A percentile compares a stretch with the other conserved stretches of the same genome.
phyloP scores from a whole-genome alignment of 2,888 invertebrate species.

The Cylloceria caligata region DNA sequence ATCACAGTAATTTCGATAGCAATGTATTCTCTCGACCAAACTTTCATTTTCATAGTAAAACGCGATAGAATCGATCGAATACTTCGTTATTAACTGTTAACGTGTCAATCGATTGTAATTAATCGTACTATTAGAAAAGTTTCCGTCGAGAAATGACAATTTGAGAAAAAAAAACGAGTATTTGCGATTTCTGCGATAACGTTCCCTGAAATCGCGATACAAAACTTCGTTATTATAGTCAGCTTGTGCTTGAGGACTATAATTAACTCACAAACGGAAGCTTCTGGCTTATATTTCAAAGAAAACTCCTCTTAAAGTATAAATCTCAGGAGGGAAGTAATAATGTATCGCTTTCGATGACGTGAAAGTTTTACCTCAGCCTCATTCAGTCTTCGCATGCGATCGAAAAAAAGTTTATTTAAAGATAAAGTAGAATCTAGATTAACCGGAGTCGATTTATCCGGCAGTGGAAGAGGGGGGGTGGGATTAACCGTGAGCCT shows the following conservation, averaged over 20 bases:
- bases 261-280: slow-evolving; percentile 18
- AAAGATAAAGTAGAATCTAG: no score
- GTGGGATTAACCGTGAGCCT: no score
- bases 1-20: not conserved
- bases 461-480: no score
- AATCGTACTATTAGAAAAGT: not conserved
- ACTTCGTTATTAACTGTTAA: not conserved
- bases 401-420: slow-evolving; percentile 23
- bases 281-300: slow-evolving; percentile 16
- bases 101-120: not conserved
- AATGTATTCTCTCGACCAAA: not conserved
- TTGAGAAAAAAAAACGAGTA: not conserved
- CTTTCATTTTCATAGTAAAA: not conserved
- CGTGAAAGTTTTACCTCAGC: slow-evolving; percentile 29
- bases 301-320: not conserved
- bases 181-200: not conserved
- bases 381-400: slow-evolving; percentile 35
- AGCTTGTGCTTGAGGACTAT: slow-evolving; percentile 5
- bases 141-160: not conserved
- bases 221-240: slow-evolving; percentile 8
- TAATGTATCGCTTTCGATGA: slow-evolving; percentile 3
- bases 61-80: not conserved
- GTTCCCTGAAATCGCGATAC: not conserved
- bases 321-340: slow-evolving; percentile 9
- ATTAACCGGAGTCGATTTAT: no score